Evolutionary conservation across 2,797 vertebrate species (phyloP), one percentile per base, ranked within the genome.

Genomic region (Acridotheres tristis): DNA sequence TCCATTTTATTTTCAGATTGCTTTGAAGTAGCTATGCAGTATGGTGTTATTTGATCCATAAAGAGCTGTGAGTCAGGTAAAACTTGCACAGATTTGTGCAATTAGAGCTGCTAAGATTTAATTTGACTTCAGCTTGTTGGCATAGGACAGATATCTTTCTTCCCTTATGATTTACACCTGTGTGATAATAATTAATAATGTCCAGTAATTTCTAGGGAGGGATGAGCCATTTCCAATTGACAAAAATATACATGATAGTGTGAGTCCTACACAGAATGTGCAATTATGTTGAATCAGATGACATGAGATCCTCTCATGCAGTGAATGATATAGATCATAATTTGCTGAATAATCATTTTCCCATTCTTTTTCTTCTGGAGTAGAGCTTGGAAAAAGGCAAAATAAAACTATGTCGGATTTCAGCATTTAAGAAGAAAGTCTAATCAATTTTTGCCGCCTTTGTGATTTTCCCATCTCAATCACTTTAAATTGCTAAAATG

Each of bases 21-120:
- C 79, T 95, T 97, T 97, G 85, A 98, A 96, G 74, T 78, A 77
- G 42, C 77, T 89, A 15, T 26, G 82, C 66, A 90, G 34, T 47
- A 53, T 21, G 59, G 30, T 66, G n/a, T 36, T 59, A 79, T 62
- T 36, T 77, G 29, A 57, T 66, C n/a, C 34, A 65, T 43, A 68
- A 89, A 69, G 58, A 83, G 6, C 25, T 79, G 22, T 50, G 47
- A 82, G 47, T 89, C 66, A 92, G 84, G 51, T 83, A 32, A 53
- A 89, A 74, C 55, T 73, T 42, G 20, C 68, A 38, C 51, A 93
- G 34, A 71, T 79, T 93, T 29, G 5, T 81, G 27, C 59, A 88
- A 19, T 83, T 34, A 88, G 16, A 75, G 38, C 45, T 79, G 26
- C 45, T 67, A 68, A 47, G 10, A 38, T 58, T 87, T 71, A 87